These are phyloP conservation scores for Achatina immaculata DNA, from an alignment of 1,140 invertebrate species.

Conservation along the genomic window DNA sequence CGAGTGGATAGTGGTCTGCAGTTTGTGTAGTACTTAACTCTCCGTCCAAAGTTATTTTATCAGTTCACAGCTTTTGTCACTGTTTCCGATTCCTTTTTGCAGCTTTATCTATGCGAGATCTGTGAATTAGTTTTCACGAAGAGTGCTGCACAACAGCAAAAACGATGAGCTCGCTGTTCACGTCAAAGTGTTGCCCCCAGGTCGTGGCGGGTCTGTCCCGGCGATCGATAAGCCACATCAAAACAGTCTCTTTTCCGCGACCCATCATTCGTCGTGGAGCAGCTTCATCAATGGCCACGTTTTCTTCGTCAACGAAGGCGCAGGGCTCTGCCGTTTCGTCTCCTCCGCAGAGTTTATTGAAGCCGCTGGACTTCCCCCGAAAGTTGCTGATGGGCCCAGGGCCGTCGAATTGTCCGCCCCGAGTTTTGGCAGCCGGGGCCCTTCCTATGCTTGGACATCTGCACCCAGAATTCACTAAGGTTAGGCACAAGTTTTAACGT, in stretches of 20 bases:
- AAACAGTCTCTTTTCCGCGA: background rate
- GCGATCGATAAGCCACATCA: slow-evolving; percentile 7
- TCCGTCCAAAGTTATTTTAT: too few relatives aligned
- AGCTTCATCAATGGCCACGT: background rate
- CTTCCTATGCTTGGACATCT: slow-evolving; percentile 81
- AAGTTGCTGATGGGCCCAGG: slow-evolving; percentile 83
- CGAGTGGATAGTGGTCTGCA: too few relatives aligned
- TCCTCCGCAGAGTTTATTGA: slow-evolving; percentile 70
- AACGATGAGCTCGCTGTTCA: background rate
- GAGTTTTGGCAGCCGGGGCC: slow-evolving; percentile 77
- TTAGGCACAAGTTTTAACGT: too few relatives aligned
- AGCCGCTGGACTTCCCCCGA: slow-evolving; percentile 76
- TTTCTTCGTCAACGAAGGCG: slow-evolving; percentile 2
- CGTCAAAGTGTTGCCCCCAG: background rate
- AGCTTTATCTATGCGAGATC: too few relatives aligned
- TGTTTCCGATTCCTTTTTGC: too few relatives aligned
- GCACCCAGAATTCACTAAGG: slow-evolving; percentile 77
- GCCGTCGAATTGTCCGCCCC: slow-evolving; percentile 81
- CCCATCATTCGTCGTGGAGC: background rate
- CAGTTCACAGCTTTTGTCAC: too few relatives aligned
- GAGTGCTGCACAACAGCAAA: too few relatives aligned
- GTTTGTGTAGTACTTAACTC: too few relatives aligned
- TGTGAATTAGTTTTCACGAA: too few relatives aligned
- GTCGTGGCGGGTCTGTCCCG: background rate
- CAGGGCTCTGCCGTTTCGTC: slow-evolving; percentile 24